phyloP scores from a whole-genome alignment of 2,113 vertebrate genomes.

The Oryzias melastigma region DNA sequence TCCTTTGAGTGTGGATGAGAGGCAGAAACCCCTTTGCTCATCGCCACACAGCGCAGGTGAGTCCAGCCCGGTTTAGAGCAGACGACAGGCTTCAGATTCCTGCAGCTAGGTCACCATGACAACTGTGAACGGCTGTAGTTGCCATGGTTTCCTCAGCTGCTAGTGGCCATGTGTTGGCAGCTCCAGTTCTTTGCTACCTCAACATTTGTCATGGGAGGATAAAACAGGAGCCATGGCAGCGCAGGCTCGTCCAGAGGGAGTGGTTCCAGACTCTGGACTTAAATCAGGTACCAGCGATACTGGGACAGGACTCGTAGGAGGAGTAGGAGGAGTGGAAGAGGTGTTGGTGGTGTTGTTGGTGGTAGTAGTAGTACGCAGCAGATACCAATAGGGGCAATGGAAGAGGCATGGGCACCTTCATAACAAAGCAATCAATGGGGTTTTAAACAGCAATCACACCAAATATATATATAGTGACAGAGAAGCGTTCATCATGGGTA shows the following conservation, averaged over 20 bases:
- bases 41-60: constrained; percentile 6
- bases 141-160: constrained; percentile 47
- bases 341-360: constrained; percentile 50
- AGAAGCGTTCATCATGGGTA: constrained; percentile 66
- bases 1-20: neutral
- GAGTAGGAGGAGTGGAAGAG: constrained; percentile 66
- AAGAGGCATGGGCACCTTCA: constrained; percentile 85
- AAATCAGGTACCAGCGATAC: constrained; percentile 75
- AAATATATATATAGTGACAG: constrained; percentile 73
- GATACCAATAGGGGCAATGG: constrained; percentile 85
- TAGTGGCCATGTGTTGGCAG: constrained; percentile 43
- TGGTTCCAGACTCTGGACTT: constrained; percentile 65
- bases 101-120: constrained; percentile 50
- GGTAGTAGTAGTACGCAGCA: constrained; percentile 82
- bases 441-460: constrained; percentile 81
- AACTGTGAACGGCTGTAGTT: constrained; percentile 58
- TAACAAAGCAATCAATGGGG: constrained; percentile 86
- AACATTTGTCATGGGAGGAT: constrained; percentile 59
- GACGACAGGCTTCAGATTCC: constrained; percentile 28
- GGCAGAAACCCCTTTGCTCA: constrained; percentile 15
- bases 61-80: constrained; percentile 49
- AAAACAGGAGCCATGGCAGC: constrained; percentile 46
- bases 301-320: constrained; percentile 76
- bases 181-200: constrained; percentile 57
- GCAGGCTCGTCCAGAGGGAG: constrained; percentile 51